These are phyloP conservation scores for Bradysia coprophila DNA, from an alignment of 1,140 invertebrate species.

Conservation along the genomic window DNA sequence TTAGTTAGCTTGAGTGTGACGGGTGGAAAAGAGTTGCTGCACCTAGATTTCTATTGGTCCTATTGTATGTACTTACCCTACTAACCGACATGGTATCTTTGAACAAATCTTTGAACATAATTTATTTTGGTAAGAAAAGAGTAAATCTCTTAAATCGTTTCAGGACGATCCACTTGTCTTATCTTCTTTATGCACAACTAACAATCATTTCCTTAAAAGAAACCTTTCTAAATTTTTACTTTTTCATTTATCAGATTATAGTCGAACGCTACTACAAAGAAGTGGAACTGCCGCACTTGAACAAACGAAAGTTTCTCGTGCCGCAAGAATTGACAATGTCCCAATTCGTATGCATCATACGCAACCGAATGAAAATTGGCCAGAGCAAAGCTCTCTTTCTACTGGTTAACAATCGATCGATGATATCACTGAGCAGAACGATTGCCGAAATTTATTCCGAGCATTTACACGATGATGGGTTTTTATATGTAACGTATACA, in stretches of 20 bases:
- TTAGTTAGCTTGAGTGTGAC: no score
- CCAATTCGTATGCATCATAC: slow-evolving; percentile 58
- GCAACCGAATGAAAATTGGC: slow-evolving; percentile 31
- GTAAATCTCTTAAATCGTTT: no score
- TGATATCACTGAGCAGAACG: slow-evolving; percentile 59
- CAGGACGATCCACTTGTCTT: no score
- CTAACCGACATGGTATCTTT: no score
- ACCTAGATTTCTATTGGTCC: no score
- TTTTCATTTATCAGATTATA: slow-evolving; percentile 39
- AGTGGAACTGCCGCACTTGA: slow-evolving; percentile 40
- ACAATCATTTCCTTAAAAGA: background rate
- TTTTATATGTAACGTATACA: slow-evolving; percentile 71
- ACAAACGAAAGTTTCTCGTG: slow-evolving; percentile 61
- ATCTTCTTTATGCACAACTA: no score
- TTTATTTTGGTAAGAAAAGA: no score
- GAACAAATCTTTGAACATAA: no score
- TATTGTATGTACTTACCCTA: no score
- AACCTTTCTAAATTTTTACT: slow-evolving; percentile 9
- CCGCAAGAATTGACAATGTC: slow-evolving; percentile 64
- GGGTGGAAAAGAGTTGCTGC: no score
- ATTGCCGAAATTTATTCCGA: slow-evolving; percentile 60
- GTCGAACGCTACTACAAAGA: slow-evolving; percentile 55
- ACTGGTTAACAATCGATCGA: slow-evolving; percentile 54
- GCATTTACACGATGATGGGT: slow-evolving; percentile 59
- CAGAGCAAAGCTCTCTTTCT: slow-evolving; percentile 55